phyloP scores from a whole-genome alignment of 2,888 invertebrate species.

The Eremobia ochroleuca region DNA sequence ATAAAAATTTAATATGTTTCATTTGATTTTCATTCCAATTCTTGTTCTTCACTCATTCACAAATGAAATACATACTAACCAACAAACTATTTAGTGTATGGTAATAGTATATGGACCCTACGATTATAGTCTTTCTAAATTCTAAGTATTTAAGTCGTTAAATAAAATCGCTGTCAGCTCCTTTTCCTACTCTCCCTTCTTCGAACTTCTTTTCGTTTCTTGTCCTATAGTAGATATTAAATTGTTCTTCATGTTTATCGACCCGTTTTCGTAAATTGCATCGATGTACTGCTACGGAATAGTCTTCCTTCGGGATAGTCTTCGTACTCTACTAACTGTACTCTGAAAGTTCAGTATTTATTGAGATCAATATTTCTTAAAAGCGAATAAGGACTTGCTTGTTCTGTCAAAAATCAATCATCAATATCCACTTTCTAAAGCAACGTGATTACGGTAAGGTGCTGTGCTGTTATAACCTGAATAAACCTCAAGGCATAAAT shows the following conservation, averaged over 20 bases:
- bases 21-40: neutral
- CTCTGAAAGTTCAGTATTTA: neutral
- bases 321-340: too few species aligned
- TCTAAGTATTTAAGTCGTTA: neutral
- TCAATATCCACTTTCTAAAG: slow-evolving; percentile 4
- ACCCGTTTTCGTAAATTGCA: neutral
- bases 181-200: too few species aligned
- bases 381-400: neutral
- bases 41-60: neutral
- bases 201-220: neutral
- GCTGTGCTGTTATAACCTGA: slow-evolving; percentile 5
- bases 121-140: too few species aligned
- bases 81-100: neutral
- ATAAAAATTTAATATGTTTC: slow-evolving; percentile 6
- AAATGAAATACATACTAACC: neutral
- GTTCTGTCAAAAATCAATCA: neutral
- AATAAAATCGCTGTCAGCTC: neutral
- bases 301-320: too few species aligned
- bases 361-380: too few species aligned
- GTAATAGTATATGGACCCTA: neutral
- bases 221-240: neutral
- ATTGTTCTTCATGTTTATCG: too few species aligned
- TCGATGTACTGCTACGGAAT: too few species aligned
- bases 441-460: neutral
- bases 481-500: slow-evolving; percentile 21